Evolutionary conservation across 2,888 invertebrate species (phyloP), one percentile per base, ranked within the genome.

Genomic region (Lymantria monacha): DNA sequence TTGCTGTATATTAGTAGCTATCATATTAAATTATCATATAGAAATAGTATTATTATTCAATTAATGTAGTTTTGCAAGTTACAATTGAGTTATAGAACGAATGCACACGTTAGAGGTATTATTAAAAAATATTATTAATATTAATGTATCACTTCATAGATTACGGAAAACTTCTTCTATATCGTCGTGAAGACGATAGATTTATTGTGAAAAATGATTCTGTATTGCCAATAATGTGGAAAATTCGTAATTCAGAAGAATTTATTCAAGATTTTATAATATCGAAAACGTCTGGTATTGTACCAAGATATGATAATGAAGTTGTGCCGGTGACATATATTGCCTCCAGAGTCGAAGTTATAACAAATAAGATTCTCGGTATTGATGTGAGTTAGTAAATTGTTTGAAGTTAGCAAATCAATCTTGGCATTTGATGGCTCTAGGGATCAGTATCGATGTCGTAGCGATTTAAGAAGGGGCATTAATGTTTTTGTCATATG

Each of bases 181-280:
- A 92, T 58, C 85, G 90, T 44, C 85, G 85, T 42, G 90, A 87
- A 64, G 87, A 81, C 36, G 89, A 90, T 53, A 83, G 79, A 53
- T 77, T 93, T 42, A 91, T 83, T 43, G 77, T 94, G 15, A 89
- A 82, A 49, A 94, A 94, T 66, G 89, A 92, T 65, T 92, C 93
- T 0, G 84, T 91, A 33, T 72, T 93, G 44, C 83, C 92, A 11
- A 73, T 94, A 43, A 86, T 85, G 74, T 94, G 94, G 94, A 81
- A 83, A 66, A 83, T 94, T 61, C 72, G 77, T 37, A 88, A 89
- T 57, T 58, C 79, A 0, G 67, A 79, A 9, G 87, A 89, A 22
- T 81, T 87, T 22, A 57, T 80, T 7, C 86, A 88, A 59, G 85
- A 92, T 61, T 92, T 92, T 61, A 86, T 87, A 57, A 85, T 93